Evolutionary conservation across 1,140 invertebrate species (phyloP), one percentile per base, ranked within the genome.

Genomic region (Aphidius ervi): DNA sequence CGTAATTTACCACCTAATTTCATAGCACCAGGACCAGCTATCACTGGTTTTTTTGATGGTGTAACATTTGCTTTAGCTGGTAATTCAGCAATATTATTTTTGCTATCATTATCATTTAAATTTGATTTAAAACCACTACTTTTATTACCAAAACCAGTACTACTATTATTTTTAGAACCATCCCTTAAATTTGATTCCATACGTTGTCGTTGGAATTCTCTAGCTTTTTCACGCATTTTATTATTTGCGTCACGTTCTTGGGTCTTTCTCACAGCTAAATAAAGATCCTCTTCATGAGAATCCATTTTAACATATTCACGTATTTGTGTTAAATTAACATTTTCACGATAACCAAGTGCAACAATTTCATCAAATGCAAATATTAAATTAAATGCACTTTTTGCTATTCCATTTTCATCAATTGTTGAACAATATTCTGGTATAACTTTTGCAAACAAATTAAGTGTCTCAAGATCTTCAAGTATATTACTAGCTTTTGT

Each of bases 351-450:
- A 4, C 98, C 97, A 4, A 99, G 79, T 5, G 97, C 96, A 31
- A 99, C 95, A 74, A 99, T 98, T 83, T 99, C 98, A 83, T 99
- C 98, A 82, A 99, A 99, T 5, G 98, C 98, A 84, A 99, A 99
- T 69, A 99, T 94, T 48, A 99, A 82, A 72, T 96, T 94, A 77
- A 99, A 99, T 3, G 94, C 91, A 82, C 99, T 97, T 65, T 97
- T 95, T 48, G 90, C 81, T 54, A 99, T 95, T 76, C 99, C 97
- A 50, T 88, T 82, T 77, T 98, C 96, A 67, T 97, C 94, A 78
- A 97, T 84, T 48, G 87, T 88, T 71, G 87, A 87, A 70, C 93
- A 96, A 76, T 96, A 97, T 77, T 97, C 95, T 59, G 94, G 93
- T 82, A 98, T 95, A 77, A 99, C 94, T 87, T 93, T 87, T 39